Evolutionary conservation across 2,113 vertebrate species (phyloP), one percentile per base, ranked within the genome.

Genomic region (Cebus imitator): DNA sequence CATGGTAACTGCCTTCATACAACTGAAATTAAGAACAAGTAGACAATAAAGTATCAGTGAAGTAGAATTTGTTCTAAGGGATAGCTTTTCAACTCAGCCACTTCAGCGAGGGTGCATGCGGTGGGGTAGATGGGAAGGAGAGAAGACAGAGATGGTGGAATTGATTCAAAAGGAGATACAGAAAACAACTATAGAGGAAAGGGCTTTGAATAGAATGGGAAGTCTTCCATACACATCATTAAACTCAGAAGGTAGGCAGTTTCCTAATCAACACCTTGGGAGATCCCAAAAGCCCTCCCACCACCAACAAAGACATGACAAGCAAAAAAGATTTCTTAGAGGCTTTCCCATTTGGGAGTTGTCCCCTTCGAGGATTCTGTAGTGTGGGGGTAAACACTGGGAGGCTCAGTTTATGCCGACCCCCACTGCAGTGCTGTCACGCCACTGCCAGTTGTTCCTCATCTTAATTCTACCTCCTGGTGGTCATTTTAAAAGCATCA

Each of bases 351-450:
- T 32, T 45, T 68, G 58, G 4, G n/a, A 40, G 16, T 8, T 61
- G 40, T 48, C 45, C 84, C 57, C 80, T 90, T n/a, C 35, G 52
- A 61, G 21, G 48, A 82, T 50, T 17, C 45, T 50, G 17, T 35
- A 50, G 76, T 81, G 11, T 52, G 50, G 57, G 64, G 43, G n/a
- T 61, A 16, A 52, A 52, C 17, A 6, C 5, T 52, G 52, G 52
- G 52, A 52, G 16, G 52, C 52, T 52, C 52, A 17, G 4, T 13
- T 50, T 14, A 50, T 13, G 13, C 50, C 50, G 50, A 52, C 52
- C 52, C 4, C 1, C 17, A 68, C 16, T 57, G 37, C 35, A 30
- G 5, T 0, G 61, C 5, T 35, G 5, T 27, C 4, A n/a, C 0
- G 8, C 14, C 32, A 7, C 55, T 35, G 27, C 52, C 76, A 55